Evolutionary conservation across 2,113 vertebrate species (phyloP).

Genomic region (Campylomormyrus tamandua): DNA sequence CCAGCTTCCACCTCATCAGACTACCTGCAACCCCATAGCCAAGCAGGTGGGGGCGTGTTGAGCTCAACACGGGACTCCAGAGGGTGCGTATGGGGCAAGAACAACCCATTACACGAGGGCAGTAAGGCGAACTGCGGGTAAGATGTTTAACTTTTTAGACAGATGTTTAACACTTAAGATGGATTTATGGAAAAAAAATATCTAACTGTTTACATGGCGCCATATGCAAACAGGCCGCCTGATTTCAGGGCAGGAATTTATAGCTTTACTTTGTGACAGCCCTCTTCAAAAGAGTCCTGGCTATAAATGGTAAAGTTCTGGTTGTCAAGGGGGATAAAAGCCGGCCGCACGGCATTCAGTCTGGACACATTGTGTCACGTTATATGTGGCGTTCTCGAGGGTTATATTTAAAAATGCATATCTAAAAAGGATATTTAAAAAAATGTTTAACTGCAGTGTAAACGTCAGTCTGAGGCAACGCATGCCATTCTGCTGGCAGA

Average conservation of each 20-base stretch:
- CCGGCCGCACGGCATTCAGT: background rate
- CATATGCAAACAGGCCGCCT: constrained; percentile 4
- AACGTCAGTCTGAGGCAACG: background rate
- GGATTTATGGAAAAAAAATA: constrained; percentile 24
- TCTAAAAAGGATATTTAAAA: background rate
- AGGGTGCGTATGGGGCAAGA: background rate
- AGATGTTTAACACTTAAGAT: constrained; percentile 6
- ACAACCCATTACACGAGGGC: background rate
- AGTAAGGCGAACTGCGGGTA: background rate
- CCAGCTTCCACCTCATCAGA: background rate
- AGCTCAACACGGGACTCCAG: background rate
- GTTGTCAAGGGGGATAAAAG: background rate
- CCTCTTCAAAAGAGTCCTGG: background rate
- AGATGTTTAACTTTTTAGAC: constrained; percentile 12
- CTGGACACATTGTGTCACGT: constrained; percentile 7
- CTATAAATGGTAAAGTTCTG: constrained; percentile 26
- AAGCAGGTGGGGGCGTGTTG: background rate
- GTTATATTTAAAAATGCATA: background rate
- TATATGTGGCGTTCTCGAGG: background rate
- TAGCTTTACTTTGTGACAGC: background rate
- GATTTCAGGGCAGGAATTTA: constrained; percentile 13
- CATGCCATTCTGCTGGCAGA: background rate
- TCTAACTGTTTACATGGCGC: constrained; percentile 10
- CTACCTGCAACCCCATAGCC: background rate
- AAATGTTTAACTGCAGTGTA: background rate